These are phyloP conservation scores for Trichoplusia ni DNA, from an alignment of 1,140 invertebrate species.

Conservation along the genomic window DNA sequence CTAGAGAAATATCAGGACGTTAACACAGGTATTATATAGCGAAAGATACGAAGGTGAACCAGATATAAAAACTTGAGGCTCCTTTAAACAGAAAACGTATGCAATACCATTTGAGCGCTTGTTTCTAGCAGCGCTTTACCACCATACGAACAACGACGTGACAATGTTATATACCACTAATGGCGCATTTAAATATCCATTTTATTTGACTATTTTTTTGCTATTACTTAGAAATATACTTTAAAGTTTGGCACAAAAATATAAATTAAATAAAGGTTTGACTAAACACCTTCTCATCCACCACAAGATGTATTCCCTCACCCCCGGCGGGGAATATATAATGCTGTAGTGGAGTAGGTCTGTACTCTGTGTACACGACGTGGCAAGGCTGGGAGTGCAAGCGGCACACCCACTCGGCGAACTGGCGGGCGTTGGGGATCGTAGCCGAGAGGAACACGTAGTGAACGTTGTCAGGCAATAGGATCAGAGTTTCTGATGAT, in stretches of 20 bases:
- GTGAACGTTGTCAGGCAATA: conserved; percentile 98
- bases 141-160: no score
- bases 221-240: no score
- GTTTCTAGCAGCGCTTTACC: no score
- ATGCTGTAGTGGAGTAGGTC: conserved; percentile 98
- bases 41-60: no score
- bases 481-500: conserved; percentile 94
- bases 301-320: conserved; percentile 97
- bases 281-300: conserved; percentile 96
- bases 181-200: no score
- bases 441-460: conserved; percentile 99
- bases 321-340: conserved; percentile 98
- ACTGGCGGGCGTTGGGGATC: conserved; percentile 99
- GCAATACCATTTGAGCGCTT: no score
- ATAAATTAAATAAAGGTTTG: no score
- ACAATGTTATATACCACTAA: no score
- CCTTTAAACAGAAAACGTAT: no score
- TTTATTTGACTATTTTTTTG: no score
- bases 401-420: conserved; percentile 99
- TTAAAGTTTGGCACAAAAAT: neutral
- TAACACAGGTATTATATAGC: no score
- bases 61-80: no score
- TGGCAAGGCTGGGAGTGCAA: conserved; percentile 99
- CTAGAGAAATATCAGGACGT: conserved; percentile 47
- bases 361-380: conserved; percentile 99